These are phyloP conservation scores for Salvelinus namaycush DNA, from an alignment of 2,113 vertebrate genomes.

Conservation along the genomic window DNA sequence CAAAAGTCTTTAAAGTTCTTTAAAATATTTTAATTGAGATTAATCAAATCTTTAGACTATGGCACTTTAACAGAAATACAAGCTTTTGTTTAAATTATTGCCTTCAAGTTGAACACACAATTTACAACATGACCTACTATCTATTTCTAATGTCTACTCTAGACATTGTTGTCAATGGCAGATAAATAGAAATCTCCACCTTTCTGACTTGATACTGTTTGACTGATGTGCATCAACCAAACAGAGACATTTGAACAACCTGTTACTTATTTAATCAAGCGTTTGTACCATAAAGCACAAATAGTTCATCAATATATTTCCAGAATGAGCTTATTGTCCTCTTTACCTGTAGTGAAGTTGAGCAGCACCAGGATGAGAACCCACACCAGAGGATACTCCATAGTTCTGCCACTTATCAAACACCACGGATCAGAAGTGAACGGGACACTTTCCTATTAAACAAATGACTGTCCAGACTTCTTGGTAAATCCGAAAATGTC, in stretches of 20 bases:
- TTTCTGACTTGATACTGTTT: too few relatives aligned
- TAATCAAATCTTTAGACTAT: not conserved
- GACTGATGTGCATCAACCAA: too few relatives aligned
- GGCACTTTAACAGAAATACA: not conserved
- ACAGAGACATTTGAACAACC: too few relatives aligned
- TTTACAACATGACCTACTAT: too few relatives aligned
- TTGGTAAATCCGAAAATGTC: slow-evolving; percentile 7
- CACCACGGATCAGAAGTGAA: not conserved
- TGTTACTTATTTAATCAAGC: too few relatives aligned
- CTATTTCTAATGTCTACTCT: too few relatives aligned
- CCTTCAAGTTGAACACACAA: too few relatives aligned
- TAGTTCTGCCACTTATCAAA: slow-evolving; percentile 1
- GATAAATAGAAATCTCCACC: too few relatives aligned
- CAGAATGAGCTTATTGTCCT: not conserved
- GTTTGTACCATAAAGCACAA: too few relatives aligned
- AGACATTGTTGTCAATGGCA: too few relatives aligned
- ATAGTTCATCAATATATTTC: too few relatives aligned
- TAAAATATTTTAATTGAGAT: not conserved
- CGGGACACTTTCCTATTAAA: not conserved
- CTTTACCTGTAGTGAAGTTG: slow-evolving; percentile 40
- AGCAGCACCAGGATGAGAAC: slow-evolving; percentile 39
- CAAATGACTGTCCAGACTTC: not conserved
- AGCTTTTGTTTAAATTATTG: not conserved
- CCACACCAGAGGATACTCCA: slow-evolving; percentile 32
- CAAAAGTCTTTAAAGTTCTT: too few relatives aligned